phyloP scores from a whole-genome alignment of 2,797 vertebrate species.

The Triplophysa yarkandensis region DNA sequence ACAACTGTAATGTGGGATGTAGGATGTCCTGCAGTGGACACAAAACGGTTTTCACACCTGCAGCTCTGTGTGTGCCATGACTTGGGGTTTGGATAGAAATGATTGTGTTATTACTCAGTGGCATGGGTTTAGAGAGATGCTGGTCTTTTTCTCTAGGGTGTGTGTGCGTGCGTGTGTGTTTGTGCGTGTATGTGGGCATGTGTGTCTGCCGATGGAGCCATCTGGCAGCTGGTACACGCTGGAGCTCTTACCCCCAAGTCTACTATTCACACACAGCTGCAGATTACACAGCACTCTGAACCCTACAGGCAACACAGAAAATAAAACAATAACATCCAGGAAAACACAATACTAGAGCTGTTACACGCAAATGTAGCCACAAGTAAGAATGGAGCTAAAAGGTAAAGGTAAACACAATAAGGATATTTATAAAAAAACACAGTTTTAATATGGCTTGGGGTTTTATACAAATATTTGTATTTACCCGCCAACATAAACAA shows the following conservation, averaged over 20 bases:
- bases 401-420: conserved; percentile 19
- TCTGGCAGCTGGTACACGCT: conserved; percentile 68
- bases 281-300: conserved; percentile 61
- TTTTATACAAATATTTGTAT: conserved; percentile 1
- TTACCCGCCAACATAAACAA: too few species aligned
- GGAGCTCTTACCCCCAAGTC: conserved; percentile 61
- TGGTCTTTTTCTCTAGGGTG: conserved; percentile 42
- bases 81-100: conserved; percentile 54
- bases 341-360: conserved; percentile 44
- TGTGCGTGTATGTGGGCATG: too few species aligned
- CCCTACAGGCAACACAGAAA: conserved; percentile 58
- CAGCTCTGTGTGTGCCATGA: conserved; percentile 36
- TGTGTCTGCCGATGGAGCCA: conserved; percentile 63
- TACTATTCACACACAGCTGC: conserved; percentile 72
- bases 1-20: neutral
- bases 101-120: conserved; percentile 57
- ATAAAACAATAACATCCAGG: conserved; percentile 43
- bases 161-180: conserved; percentile 18
- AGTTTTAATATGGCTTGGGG: neutral
- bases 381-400: conserved; percentile 23
- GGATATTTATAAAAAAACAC: conserved; percentile 16
- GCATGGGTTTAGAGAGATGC: conserved; percentile 40
- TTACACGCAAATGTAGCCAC: conserved; percentile 20
- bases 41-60: conserved; percentile 7
- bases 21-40: neutral